These are phyloP conservation scores for Pterostichus madidus DNA, from an alignment of 2,888 invertebrate genomes.

Conservation along the genomic window DNA sequence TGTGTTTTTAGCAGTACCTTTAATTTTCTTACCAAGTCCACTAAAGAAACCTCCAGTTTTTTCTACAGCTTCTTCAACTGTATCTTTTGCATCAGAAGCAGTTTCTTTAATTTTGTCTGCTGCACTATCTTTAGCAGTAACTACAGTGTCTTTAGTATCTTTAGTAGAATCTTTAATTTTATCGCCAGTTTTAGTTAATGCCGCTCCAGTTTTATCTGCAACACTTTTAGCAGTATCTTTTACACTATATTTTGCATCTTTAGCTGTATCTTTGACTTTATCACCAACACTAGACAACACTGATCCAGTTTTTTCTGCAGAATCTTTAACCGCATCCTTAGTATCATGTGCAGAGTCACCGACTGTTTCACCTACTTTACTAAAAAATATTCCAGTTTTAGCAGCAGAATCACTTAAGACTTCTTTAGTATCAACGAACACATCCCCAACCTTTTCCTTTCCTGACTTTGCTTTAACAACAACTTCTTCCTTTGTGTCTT, in stretches of 20 bases:
- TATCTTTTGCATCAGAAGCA: conserved; percentile 74
- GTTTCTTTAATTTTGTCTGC: conserved; percentile 61
- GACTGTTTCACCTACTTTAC: conserved; percentile 66
- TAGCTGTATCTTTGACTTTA: conserved; percentile 67
- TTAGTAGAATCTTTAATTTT: conserved; percentile 46
- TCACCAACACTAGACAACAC: conserved; percentile 61
- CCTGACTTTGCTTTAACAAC: conserved; percentile 66
- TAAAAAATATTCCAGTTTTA: conserved; percentile 51
- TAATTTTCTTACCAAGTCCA: too few species aligned
- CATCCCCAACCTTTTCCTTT: conserved; percentile 63
- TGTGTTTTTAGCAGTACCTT: too few species aligned
- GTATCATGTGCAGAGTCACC: conserved; percentile 68
- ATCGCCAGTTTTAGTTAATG: background rate
- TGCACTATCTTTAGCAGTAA: conserved; percentile 44
- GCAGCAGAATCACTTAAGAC: conserved; percentile 50
- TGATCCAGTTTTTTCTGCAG: conserved; percentile 60
- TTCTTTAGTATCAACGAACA: conserved; percentile 20
- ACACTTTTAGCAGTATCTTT: background rate
- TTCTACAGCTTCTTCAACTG: conserved; percentile 73
- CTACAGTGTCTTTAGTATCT: conserved; percentile 34
- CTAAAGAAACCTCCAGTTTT: conserved; percentile 47
- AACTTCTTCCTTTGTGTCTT: conserved; percentile 53
- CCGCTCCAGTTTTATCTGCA: background rate
- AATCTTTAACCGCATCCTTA: conserved; percentile 55
- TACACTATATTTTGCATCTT: conserved; percentile 64